Evolutionary conservation across 2,113 vertebrate genomes (phyloP).

Genomic region (Neoarius graeffei): DNA sequence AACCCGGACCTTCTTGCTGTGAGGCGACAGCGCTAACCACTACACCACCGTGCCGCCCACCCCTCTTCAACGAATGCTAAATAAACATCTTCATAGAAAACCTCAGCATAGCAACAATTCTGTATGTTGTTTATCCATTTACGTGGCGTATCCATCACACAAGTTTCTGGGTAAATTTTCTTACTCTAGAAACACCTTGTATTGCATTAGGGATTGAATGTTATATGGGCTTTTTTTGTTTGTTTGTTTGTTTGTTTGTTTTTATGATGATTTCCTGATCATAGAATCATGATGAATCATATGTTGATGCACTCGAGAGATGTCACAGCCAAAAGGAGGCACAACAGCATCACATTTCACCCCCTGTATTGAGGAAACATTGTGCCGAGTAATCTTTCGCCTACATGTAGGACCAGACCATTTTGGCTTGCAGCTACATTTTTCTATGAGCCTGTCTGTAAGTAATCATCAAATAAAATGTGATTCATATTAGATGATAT

Average conservation of each 20-base stretch:
- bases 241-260: not conserved
- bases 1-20: no score
- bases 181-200: not conserved
- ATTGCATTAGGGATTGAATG: not conserved
- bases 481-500: slow-evolving; percentile 25
- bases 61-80: not conserved
- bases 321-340: not conserved
- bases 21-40: no score
- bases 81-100: not conserved
- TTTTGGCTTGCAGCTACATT: no score
- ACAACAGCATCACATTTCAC: not conserved
- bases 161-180: not conserved
- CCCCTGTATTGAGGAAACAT: not conserved
- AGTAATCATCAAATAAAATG: slow-evolving; percentile 36
- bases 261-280: not conserved
- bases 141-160: no score
- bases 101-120: not conserved
- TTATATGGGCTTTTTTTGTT: no score
- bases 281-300: not conserved
- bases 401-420: not conserved
- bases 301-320: not conserved
- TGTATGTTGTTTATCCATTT: no score
- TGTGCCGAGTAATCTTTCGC: not conserved
- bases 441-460: not conserved
- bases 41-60: no score